Percentiles rank a stretch among this genome's conserved stretches.
Conservation (phyloP, 2,888 invertebrate species). For the Dasysyrphus tricinctus region DNA sequence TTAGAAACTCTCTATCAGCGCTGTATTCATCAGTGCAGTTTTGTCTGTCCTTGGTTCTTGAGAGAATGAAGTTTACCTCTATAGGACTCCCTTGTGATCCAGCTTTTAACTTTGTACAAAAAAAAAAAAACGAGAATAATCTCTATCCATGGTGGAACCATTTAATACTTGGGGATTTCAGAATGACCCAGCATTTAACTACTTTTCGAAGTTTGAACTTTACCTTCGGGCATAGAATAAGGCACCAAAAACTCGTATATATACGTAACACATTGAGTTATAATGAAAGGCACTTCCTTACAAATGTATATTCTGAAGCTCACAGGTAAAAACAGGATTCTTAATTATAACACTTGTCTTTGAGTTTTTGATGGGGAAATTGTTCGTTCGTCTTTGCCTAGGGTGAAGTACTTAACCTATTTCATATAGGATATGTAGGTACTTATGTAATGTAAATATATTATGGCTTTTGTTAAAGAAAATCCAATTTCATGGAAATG, state of each 20-base stretch:
- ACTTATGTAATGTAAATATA: too few relatives aligned
- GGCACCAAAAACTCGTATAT: not conserved
- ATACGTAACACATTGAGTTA: not conserved
- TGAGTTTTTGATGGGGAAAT: not conserved
- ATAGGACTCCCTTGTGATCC: slow-evolving; percentile 21
- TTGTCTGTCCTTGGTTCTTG: slow-evolving; percentile 17
- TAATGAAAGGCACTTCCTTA: not conserved
- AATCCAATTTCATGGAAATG: slow-evolving; percentile 1
- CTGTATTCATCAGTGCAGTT: slow-evolving; percentile 8
- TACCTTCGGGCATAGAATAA: slow-evolving; percentile 21
- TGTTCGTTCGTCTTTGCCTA: not conserved
- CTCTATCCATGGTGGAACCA: slow-evolving; percentile 10
- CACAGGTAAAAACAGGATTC: slow-evolving; percentile 21
- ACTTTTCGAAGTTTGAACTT: slow-evolving; percentile 64
- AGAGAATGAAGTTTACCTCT: slow-evolving; percentile 19
- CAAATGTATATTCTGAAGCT: not conserved
- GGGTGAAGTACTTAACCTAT: too few relatives aligned
- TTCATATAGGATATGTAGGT: too few relatives aligned
- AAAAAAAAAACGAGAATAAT: slow-evolving; percentile 39
- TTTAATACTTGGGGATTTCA: slow-evolving; percentile 34
- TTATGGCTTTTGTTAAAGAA: not conserved
- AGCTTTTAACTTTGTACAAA: slow-evolving; percentile 11
- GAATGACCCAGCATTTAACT: slow-evolving; percentile 68
- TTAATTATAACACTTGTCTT: slow-evolving; percentile 48
- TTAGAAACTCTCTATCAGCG: slow-evolving; percentile 45